These are phyloP conservation scores for Rhagoletis pomonella DNA, from an alignment of 1,140 invertebrate genomes.

Conservation along the genomic window DNA sequence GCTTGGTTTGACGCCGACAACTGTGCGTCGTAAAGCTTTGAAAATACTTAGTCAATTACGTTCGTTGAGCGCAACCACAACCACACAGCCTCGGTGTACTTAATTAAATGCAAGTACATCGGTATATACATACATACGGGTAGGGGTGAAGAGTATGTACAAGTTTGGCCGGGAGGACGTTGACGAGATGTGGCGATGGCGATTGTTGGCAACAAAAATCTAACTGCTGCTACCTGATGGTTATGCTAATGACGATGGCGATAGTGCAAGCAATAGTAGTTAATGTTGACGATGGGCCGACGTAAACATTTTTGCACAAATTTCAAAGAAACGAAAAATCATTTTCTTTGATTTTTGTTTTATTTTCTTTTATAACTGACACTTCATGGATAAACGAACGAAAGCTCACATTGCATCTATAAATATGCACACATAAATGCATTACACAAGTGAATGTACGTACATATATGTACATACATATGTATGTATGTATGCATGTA, in stretches of 20 bases:
- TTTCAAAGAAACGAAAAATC: background rate
- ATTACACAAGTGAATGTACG: background rate
- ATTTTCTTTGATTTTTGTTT: background rate
- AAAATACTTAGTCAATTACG: conserved; percentile 51
- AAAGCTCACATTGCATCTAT: background rate
- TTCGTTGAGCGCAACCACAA: conserved; percentile 27
- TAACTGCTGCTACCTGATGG: background rate
- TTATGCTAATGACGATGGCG: conserved; percentile 19
- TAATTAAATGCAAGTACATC: conserved; percentile 25
- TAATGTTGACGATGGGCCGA: background rate
- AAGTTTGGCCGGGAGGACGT: conserved; percentile 10
- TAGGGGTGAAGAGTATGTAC: background rate
- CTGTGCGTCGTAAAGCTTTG: conserved; percentile 47
- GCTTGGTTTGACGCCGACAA: conserved; percentile 33
- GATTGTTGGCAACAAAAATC: conserved; percentile 9
- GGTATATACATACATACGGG: background rate
- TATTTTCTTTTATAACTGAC: background rate
- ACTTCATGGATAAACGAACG: background rate
- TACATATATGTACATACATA: too few species aligned
- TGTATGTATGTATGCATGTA: too few species aligned
- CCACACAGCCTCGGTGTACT: conserved; percentile 35
- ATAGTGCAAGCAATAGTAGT: background rate
- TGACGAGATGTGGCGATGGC: background rate
- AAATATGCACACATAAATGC: background rate
- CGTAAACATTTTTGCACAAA: conserved; percentile 13